Conservation (phyloP, 2,888 invertebrate species). For the Aproaerema taeniolella region DNA sequence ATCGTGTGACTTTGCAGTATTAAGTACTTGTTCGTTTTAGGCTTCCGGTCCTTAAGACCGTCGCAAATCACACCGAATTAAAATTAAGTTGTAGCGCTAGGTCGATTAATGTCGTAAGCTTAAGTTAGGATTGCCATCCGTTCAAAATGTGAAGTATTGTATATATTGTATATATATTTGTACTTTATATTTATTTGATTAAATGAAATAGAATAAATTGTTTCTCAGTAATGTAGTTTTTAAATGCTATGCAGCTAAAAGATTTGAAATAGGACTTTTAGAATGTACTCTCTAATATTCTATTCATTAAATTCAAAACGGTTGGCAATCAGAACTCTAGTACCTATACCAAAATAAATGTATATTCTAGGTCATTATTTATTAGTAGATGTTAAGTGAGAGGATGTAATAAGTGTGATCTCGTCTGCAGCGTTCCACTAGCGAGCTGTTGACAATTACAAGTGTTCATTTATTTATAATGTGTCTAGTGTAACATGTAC, state of each 20-base stretch:
- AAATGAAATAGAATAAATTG: no score
- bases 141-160: no score
- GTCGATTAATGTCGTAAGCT: slow-evolving; percentile 46
- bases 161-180: no score
- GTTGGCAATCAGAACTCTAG: no score
- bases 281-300: no score
- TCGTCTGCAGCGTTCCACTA: slow-evolving; percentile 51
- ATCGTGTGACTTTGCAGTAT: slow-evolving; percentile 60
- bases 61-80: slow-evolving; percentile 44
- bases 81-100: slow-evolving; percentile 34
- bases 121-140: no score
- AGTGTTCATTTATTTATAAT: slow-evolving; percentile 49
- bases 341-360: slow-evolving; percentile 69
- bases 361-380: slow-evolving; percentile 70
- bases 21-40: slow-evolving; percentile 38
- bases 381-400: slow-evolving; percentile 56
- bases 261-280: no score
- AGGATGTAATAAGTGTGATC: slow-evolving; percentile 67
- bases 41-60: slow-evolving; percentile 43
- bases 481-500: slow-evolving; percentile 43
- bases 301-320: no score
- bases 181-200: no score
- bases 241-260: no score
- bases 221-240: no score
- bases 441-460: slow-evolving; percentile 41